A percentile compares a stretch with the other conserved stretches of the same genome.
Evolutionary conservation across 2,797 vertebrate species (phyloP).

Genomic region (Holocentrus rufus): DNA sequence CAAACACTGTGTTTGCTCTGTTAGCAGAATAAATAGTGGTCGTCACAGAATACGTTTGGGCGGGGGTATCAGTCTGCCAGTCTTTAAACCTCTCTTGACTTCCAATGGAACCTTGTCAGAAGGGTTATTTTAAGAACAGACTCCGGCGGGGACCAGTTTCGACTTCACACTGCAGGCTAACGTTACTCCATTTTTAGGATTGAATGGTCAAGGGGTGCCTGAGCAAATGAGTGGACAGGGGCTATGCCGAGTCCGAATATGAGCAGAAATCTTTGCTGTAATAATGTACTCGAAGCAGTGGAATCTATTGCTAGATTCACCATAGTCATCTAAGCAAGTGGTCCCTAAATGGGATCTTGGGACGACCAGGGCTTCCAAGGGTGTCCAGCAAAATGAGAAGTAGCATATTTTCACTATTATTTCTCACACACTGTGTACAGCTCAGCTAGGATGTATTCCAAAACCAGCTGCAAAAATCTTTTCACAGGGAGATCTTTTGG

Average conservation of each 20-base stretch:
- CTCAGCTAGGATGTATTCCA: no score
- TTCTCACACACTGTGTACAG: no score
- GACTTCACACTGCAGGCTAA: slow-evolving; percentile 25
- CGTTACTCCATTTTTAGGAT: slow-evolving; percentile 62
- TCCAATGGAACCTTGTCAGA: slow-evolving; percentile 18
- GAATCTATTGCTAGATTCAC: background rate
- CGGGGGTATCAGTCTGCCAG: slow-evolving; percentile 46
- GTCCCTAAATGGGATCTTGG: no score
- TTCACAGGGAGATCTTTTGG: no score
- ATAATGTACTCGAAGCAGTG: background rate
- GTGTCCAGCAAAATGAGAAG: background rate
- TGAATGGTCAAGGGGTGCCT: background rate
- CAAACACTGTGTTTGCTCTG: background rate
- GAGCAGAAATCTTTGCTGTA: background rate
- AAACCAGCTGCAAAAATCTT: no score
- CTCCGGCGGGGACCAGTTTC: slow-evolving; percentile 34
- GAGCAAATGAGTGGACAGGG: background rate
- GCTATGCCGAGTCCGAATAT: background rate
- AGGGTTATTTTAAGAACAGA: slow-evolving; percentile 68
- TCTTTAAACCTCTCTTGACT: slow-evolving; percentile 45
- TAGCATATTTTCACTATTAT: background rate
- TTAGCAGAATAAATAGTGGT: background rate
- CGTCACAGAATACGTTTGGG: background rate
- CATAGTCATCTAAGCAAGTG: background rate
- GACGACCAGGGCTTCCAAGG: background rate